Evolutionary conservation across 2,797 vertebrate species (phyloP).

Genomic region (Galago senegalensis): DNA sequence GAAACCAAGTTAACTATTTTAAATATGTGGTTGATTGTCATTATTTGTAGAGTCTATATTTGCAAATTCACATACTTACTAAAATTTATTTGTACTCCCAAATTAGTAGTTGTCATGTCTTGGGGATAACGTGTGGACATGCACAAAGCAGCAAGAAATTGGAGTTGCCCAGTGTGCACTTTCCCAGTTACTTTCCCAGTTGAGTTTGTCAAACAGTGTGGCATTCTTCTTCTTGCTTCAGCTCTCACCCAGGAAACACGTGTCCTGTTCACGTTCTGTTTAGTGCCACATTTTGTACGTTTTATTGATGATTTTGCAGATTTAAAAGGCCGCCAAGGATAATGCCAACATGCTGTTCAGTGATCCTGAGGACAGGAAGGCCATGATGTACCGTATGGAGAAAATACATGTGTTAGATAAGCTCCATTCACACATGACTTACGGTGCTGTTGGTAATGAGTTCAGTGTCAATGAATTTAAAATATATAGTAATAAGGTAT

Average conservation of each 20-base stretch:
- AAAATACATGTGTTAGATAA: background rate
- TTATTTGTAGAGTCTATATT: conserved; percentile 27
- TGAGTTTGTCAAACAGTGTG: background rate
- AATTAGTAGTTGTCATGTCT: background rate
- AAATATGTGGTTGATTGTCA: background rate
- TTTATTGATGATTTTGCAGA: background rate
- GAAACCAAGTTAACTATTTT: conserved; percentile 61
- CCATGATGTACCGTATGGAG: background rate
- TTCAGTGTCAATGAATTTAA: conserved; percentile 7
- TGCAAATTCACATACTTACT: conserved; percentile 19
- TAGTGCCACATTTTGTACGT: background rate
- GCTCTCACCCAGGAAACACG: background rate
- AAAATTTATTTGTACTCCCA: conserved; percentile 4
- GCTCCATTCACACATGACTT: background rate
- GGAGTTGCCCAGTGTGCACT: background rate
- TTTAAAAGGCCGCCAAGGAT: background rate
- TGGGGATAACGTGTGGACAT: background rate
- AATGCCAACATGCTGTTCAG: background rate
- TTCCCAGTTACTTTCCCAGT: background rate
- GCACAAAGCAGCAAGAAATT: background rate
- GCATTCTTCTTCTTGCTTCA: background rate
- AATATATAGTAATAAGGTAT: background rate
- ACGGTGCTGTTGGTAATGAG: background rate
- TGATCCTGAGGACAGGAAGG: background rate
- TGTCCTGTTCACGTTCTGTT: background rate